Evolutionary conservation across 2,888 invertebrate species (phyloP), one percentile per base, ranked within the genome.

Genomic region (Adelphocoris suturalis): DNA sequence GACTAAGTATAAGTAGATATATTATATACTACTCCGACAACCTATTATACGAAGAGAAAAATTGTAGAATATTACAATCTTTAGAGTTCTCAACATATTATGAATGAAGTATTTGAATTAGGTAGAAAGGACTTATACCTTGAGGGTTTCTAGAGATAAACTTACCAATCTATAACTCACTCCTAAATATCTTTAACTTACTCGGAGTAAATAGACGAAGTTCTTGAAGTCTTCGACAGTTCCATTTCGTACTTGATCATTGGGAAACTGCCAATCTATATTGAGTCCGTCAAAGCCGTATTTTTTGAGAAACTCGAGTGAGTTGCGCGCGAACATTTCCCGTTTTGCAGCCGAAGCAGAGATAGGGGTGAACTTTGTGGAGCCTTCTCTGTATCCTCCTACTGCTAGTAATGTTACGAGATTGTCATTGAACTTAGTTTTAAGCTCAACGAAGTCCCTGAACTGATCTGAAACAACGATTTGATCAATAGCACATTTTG

Each of bases 251-350:
- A 98, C 97, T 0, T 97, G 95, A 0, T 97, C 97, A 0, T 96
- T 97, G 0, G 98, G 97, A 93, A 97, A 98, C 93, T 98, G 97
- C 97, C 97, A 98, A 93, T 98, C 98, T 92, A 98, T 94, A 93
- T 98, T 98, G 57, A 98, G 94, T 0, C 97, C 97, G 92, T 97
- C 97, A 92, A 98, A 97, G 47, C 95, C 94, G 92, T 97, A 97
- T 92, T 95, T 94, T 86, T 96, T 94, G 94, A 98, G 95, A 93
- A 97, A 97, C 91, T 95, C 96, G n/a, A 90, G n/a, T 5, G 90
- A 27, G 23, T 89, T 89, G n/a, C 61, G 61, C 19, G 86, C 86
- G 28, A 91, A 91, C 23, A 11, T 19, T 23, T 14, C 82, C 75
- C 90, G 46, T 14, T 86, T 82, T 52, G 81, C 87, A 0, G 75